Evolutionary conservation across 2,113 vertebrate species (phyloP).

Genomic region (Malurus elegans): DNA sequence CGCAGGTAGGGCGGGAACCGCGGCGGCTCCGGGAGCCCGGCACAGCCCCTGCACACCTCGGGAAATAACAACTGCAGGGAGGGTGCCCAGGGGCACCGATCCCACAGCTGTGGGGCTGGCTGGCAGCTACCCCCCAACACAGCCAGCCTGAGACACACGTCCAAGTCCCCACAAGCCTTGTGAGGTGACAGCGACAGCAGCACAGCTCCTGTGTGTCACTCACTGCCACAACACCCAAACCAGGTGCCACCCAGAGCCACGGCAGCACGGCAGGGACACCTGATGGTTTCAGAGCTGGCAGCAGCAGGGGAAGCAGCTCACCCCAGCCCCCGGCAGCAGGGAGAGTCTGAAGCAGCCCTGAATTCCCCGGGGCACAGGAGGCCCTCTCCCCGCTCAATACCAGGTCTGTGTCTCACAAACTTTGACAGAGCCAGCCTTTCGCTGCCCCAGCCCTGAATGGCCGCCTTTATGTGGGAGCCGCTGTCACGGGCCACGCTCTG

Average conservation of each 20-base stretch:
- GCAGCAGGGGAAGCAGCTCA: neutral
- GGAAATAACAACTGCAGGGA: neutral
- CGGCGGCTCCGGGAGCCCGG: neutral
- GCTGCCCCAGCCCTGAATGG: slow-evolving; percentile 50
- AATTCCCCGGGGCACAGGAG: neutral
- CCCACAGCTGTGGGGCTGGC: neutral
- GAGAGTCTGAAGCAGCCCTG: neutral
- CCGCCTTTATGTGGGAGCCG: slow-evolving; percentile 53
- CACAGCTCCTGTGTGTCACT: rapidly evolving
- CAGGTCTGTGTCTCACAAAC: neutral
- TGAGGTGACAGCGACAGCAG: rapidly evolving
- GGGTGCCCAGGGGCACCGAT: neutral
- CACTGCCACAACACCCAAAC: rapidly evolving
- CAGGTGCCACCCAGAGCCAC: neutral
- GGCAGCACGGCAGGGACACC: neutral
- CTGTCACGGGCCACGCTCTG: slow-evolving; percentile 12
- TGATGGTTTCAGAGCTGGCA: rapidly evolving
- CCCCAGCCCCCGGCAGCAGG: neutral
- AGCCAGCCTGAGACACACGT: rapidly evolving
- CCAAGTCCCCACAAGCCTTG: neutral
- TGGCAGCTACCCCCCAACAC: neutral
- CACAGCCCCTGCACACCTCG: neutral
- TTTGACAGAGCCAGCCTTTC: slow-evolving; percentile 28
- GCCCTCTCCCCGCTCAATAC: neutral
- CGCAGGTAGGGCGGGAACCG: slow-evolving; percentile 15